These are phyloP conservation scores for Ochlodes sylvanus DNA, from an alignment of 2,888 invertebrate species.

Conservation along the genomic window DNA sequence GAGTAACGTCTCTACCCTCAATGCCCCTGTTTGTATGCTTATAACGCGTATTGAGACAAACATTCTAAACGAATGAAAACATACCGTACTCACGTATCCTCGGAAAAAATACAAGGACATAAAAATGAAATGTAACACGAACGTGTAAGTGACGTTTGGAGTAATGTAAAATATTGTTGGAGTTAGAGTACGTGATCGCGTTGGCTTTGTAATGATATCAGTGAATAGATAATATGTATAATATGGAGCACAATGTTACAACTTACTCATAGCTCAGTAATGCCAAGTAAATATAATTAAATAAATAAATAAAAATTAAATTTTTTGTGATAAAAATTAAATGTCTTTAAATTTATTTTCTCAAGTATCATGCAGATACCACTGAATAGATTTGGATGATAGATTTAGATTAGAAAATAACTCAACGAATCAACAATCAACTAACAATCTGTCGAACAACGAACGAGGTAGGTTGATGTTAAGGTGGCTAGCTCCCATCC, in stretches of 20 bases:
- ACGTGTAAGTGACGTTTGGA: constrained; percentile 59
- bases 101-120: constrained; percentile 51
- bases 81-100: constrained; percentile 26
- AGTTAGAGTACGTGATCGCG: constrained; percentile 51
- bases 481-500: no score
- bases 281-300: background rate
- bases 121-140: constrained; percentile 58
- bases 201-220: constrained; percentile 22
- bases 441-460: no score
- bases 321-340: no score
- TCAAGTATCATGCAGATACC: no score
- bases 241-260: background rate
- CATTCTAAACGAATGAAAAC: constrained; percentile 14
- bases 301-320: no score
- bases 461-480: no score
- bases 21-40: background rate
- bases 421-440: no score
- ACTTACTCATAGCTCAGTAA: background rate
- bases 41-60: constrained; percentile 2
- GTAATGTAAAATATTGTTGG: constrained; percentile 59
- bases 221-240: background rate
- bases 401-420: no score
- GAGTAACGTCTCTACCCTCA: background rate
- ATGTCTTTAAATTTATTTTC: no score
- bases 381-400: no score